Conservation (phyloP, 1,140 invertebrate species). For the Achroia grisella region DNA sequence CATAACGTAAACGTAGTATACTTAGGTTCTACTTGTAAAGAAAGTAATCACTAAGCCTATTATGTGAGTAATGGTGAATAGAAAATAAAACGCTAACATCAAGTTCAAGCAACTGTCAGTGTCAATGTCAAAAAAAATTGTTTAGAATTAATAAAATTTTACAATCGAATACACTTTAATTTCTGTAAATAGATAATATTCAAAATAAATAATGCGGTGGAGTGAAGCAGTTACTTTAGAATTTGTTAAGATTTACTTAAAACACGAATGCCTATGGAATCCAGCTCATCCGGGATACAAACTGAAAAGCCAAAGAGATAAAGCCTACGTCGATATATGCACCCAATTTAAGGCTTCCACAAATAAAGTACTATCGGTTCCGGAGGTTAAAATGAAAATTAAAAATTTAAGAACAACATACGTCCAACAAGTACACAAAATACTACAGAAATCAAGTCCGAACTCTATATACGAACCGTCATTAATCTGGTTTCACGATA, state of each 20-base stretch:
- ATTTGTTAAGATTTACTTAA: slow-evolving; percentile 70
- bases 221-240: slow-evolving; percentile 58
- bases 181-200: background rate
- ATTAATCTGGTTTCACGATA: slow-evolving; percentile 61
- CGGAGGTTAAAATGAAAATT: slow-evolving; percentile 69
- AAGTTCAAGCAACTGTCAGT: too few species aligned
- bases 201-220: slow-evolving; percentile 47
- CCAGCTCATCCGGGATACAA: slow-evolving; percentile 58
- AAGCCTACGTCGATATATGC: slow-evolving; percentile 49
- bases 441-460: slow-evolving; percentile 58
- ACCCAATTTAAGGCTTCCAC: slow-evolving; percentile 51
- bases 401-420: slow-evolving; percentile 69
- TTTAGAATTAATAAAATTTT: too few species aligned
- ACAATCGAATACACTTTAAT: too few species aligned
- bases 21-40: too few species aligned
- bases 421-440: slow-evolving; percentile 67
- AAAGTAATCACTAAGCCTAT: too few species aligned
- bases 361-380: slow-evolving; percentile 36
- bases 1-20: too few species aligned
- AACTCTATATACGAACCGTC: slow-evolving; percentile 58
- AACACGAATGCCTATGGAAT: slow-evolving; percentile 70
- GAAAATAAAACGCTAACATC: too few species aligned
- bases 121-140: too few species aligned
- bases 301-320: slow-evolving; percentile 48
- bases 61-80: too few species aligned